Base-by-base conservation (phyloP, 2,797 vertebrate genomes). In the Simalia tracyae region DNA sequence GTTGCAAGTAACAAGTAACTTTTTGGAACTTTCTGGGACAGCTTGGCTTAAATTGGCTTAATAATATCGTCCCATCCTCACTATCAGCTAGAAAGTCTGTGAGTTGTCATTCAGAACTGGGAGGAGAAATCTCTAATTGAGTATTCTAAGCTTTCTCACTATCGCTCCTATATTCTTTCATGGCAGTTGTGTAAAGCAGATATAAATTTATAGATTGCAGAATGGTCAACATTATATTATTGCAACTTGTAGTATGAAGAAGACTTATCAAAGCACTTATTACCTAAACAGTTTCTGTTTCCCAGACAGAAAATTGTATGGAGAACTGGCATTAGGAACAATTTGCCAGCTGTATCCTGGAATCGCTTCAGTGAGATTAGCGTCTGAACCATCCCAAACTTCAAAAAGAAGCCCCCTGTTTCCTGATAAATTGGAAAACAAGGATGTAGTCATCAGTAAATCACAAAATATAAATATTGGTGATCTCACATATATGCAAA, bases 391-490 rank as follows among this genome's bases (percentile, higher is more conserved):
- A 91, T 97, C 94, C 97, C 97, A 97, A 17, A 97, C 95, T 96
- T 98, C 98, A 97, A 97, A 98, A 66, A 97, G 96, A 90, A 98
- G 97, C 72, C 98, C 98, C 92, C 98, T 96, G 92, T 98, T 98
- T 91, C 98, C 98, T 98, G 93, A n/a, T 89, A 94, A 88, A 93
- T 89, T 96, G 91, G 64, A 95, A 95, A 95, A 88, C 60, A 94
- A 92, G 94, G 94, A 68, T 0, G 0, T 56, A 84, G 87, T 96
- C 88, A 95, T 93, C 46, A 95, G 57, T 36, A 10, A n/a, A 76
- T 50, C 15, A 42, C 63, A 7, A 64, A 26, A 88, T 4, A 3
- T 2, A 42, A 17, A 42, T 17, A 42, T 9, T 17, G 24, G 57
- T 60, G 2, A 60, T 28, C 2, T 81, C 42, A 57, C 36, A 89